These are phyloP conservation scores for Dasysyrphus tricinctus DNA, from an alignment of 2,888 invertebrate species.

Conservation along the genomic window DNA sequence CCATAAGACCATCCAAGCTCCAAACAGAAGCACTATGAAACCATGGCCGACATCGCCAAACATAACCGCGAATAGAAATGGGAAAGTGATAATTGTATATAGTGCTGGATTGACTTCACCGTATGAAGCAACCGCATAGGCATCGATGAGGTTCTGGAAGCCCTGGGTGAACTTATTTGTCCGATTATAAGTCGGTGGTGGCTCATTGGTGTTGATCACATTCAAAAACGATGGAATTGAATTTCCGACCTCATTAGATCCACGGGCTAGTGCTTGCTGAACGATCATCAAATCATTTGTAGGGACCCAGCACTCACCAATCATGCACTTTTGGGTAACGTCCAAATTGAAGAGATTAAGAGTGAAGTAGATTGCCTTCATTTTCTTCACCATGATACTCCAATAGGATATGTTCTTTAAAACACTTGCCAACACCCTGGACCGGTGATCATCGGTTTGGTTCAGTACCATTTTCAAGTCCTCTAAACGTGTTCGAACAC, in stretches of 20 bases:
- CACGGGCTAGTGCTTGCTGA: constrained; percentile 89
- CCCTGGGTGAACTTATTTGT: constrained; percentile 96
- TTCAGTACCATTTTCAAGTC: constrained; percentile 89
- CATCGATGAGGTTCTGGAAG: constrained; percentile 92
- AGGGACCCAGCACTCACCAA: constrained; percentile 95
- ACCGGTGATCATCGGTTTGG: constrained; percentile 90
- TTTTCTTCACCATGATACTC: constrained; percentile 91
- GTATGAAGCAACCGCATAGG: constrained; percentile 97
- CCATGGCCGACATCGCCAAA: constrained; percentile 98
- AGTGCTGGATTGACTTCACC: constrained; percentile 95
- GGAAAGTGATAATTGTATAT: constrained; percentile 95
- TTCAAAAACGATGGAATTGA: constrained; percentile 95
- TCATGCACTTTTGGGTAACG: constrained; percentile 92
- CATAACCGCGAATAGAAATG: constrained; percentile 98
- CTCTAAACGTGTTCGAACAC: constrained; percentile 89
- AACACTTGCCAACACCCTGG: constrained; percentile 85
- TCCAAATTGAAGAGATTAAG: constrained; percentile 95
- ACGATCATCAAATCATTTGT: constrained; percentile 88
- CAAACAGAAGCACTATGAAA: constrained; percentile 91
- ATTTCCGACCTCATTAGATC: constrained; percentile 91
- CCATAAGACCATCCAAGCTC: constrained; percentile 89
- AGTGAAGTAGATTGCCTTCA: constrained; percentile 94
- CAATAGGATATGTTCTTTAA: constrained; percentile 85
- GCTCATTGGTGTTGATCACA: constrained; percentile 83
- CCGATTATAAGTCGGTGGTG: constrained; percentile 93